phyloP scores from a whole-genome alignment of 2,797 vertebrate genomes.

The Gobio occitaniae region DNA sequence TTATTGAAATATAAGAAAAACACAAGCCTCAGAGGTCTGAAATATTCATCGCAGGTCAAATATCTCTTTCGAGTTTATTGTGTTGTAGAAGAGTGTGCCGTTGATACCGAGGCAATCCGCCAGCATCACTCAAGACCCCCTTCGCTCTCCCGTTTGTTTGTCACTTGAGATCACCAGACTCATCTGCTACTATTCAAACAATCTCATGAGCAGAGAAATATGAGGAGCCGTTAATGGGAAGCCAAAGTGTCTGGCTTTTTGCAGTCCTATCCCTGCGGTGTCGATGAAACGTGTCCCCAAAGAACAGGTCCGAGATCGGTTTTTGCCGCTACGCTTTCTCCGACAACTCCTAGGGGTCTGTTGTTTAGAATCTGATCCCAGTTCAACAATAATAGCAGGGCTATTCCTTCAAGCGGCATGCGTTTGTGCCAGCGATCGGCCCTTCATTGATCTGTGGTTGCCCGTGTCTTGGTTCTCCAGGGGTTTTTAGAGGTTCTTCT shows the following conservation, averaged over 20 bases:
- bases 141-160: conserved; percentile 47
- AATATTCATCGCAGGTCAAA: conserved; percentile 33
- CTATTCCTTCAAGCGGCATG: conserved; percentile 64
- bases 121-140: conserved; percentile 48
- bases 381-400: conserved; percentile 55
- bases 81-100: conserved; percentile 38
- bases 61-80: conserved; percentile 22
- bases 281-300: conserved; percentile 50
- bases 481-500: conserved; percentile 64
- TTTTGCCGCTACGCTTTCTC: conserved; percentile 31
- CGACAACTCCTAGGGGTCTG: conserved; percentile 42
- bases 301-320: conserved; percentile 56
- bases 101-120: conserved; percentile 27
- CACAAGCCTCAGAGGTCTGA: conserved; percentile 22
- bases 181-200: conserved; percentile 51
- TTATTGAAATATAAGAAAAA: conserved; percentile 14
- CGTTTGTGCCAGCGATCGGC: conserved; percentile 66
- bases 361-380: conserved; percentile 64
- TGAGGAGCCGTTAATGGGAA: conserved; percentile 62
- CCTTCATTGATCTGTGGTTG: conserved; percentile 77
- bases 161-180: conserved; percentile 52
- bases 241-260: conserved; percentile 57
- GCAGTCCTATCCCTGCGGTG: conserved; percentile 44
- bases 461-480: conserved; percentile 63
- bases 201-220: conserved; percentile 48